Percentiles rank a stretch among this genome's conserved stretches.
Evolutionary conservation across 2,888 invertebrate genomes (phyloP).

Genomic region (Sminthurides aquaticus): DNA sequence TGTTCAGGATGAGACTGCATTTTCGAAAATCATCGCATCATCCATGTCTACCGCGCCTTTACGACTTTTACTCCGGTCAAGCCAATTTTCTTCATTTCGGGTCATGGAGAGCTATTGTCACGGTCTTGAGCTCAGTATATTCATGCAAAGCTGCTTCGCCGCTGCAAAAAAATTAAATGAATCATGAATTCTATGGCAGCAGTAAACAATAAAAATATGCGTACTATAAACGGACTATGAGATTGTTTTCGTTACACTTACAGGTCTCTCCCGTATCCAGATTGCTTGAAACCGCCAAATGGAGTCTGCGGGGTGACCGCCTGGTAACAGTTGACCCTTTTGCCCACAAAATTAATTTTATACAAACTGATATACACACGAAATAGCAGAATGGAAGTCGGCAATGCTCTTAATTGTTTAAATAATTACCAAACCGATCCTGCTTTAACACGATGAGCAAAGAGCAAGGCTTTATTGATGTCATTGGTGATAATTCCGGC

Average conservation of each 20-base stretch:
- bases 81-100: too few species aligned
- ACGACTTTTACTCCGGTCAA: too few species aligned
- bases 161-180: conserved; percentile 48
- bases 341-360: too few species aligned
- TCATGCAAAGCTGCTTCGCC: conserved; percentile 70
- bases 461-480: conserved; percentile 66
- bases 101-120: conserved; percentile 57
- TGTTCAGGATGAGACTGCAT: too few species aligned
- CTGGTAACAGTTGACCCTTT: conserved; percentile 73
- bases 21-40: too few species aligned
- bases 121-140: conserved; percentile 71
- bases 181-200: neutral
- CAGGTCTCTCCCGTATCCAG: conserved; percentile 73
- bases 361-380: too few species aligned
- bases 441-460: conserved; percentile 65
- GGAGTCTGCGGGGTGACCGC: conserved; percentile 66
- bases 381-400: too few species aligned
- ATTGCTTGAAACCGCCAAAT: conserved; percentile 81
- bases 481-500: conserved; percentile 75
- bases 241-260: conserved; percentile 43
- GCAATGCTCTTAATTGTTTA: neutral
- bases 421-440: conserved; percentile 69
- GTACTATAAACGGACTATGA: conserved; percentile 2
- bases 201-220: neutral
- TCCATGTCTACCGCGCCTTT: too few species aligned